These are phyloP conservation scores for Camelus dromedarius DNA, from an alignment of 2,113 vertebrate genomes.

Conservation along the genomic window DNA sequence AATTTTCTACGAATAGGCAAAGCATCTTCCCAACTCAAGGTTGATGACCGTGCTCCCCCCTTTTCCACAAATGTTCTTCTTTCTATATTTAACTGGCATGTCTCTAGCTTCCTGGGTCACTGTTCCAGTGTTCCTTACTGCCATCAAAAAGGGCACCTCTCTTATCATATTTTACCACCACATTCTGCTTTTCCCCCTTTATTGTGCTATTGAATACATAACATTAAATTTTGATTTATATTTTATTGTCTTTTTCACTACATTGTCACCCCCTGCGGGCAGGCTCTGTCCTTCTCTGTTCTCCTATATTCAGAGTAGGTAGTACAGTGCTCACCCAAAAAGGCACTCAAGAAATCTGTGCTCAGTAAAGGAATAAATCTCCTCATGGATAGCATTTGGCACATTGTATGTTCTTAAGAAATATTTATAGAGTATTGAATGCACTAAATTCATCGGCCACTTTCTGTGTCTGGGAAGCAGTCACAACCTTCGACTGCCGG, in stretches of 20 bases:
- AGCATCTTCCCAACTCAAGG: background rate
- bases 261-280: background rate
- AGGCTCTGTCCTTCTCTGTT: background rate
- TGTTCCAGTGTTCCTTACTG: fast-evolving
- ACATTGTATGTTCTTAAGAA: background rate
- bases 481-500: background rate
- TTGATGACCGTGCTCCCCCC: background rate
- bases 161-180: background rate
- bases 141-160: background rate
- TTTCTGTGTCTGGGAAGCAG: background rate
- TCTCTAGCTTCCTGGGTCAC: fast-evolving
- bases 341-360: background rate
- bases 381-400: background rate
- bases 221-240: background rate
- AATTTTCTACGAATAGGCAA: background rate
- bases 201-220: background rate
- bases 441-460: background rate
- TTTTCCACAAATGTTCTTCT: background rate
- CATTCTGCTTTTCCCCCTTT: background rate
- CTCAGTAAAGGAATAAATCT: background rate
- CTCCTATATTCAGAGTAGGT: background rate
- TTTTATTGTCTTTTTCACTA: background rate
- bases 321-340: background rate
- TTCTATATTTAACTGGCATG: background rate
- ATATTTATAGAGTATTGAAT: background rate